These are phyloP conservation scores for Hydrocynus forskahlii DNA, from an alignment of 2,797 vertebrate species.

Conservation along the genomic window DNA sequence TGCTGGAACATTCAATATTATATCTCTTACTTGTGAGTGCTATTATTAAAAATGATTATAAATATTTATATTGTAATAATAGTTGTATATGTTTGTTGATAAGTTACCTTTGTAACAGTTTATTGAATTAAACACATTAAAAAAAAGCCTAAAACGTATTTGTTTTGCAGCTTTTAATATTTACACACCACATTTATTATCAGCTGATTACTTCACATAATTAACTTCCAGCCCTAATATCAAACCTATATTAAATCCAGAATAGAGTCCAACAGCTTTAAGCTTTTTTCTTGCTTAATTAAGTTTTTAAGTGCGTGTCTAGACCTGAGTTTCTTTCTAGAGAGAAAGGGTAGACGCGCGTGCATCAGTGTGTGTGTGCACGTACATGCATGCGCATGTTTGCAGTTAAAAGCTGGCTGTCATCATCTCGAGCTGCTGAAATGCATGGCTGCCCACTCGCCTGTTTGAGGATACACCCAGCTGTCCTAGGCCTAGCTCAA, in stretches of 20 bases:
- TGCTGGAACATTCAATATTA: no score
- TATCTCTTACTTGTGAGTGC: no score
- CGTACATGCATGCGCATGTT: conserved; percentile 24
- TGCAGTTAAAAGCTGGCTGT: conserved; percentile 57
- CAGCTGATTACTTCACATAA: no score
- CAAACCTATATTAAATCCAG: background rate
- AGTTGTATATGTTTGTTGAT: no score
- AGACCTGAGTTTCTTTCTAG: conserved; percentile 43
- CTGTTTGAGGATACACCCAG: conserved; percentile 60
- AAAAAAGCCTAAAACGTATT: no score
- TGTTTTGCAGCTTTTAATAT: no score
- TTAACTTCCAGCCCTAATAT: background rate
- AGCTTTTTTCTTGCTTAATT: conserved; percentile 1
- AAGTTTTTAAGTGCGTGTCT: conserved; percentile 33
- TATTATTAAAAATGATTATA: no score
- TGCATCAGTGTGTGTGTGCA: conserved; percentile 28
- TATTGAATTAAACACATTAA: no score
- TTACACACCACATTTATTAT: no score
- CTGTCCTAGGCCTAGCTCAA: conserved; percentile 59
- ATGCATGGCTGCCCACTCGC: conserved; percentile 58
- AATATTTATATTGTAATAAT: no score
- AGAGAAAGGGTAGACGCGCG: conserved; percentile 13
- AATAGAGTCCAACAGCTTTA: background rate
- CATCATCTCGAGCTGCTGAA: conserved; percentile 52
- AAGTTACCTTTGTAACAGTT: no score